Base-by-base conservation (phyloP, 2,888 invertebrate species). In the Cylindroiulus punctatus region DNA sequence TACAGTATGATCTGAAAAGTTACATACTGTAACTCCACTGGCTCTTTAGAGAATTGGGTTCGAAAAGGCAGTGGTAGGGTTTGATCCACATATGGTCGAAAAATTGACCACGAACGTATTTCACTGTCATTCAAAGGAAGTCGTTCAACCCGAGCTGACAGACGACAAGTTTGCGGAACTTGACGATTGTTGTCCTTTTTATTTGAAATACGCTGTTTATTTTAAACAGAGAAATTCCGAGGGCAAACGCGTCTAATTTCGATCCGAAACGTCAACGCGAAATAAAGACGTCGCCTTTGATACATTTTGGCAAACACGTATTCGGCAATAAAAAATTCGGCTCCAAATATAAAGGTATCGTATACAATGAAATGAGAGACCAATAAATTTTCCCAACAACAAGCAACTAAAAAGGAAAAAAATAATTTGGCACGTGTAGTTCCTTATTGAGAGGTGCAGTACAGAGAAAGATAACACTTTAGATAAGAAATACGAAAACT, bases 111-210 rank as follows among this genome's bases (percentile, higher is more conserved):
- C 44, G 12, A 14, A 12, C 10, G 44, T 44, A 14, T 14, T 14
- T 12, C 14, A 8, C 12, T 44, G 44, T 14, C 44, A 44, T 44
- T 44, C 14, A 14, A 44, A 30, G 14, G 14, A 30, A 30, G 76
- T 76, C 76, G 14, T 76, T 76, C 76, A 76, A 76, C 76, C 76
- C 22, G 10, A 76, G 76, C 1, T 76, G 76, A 76, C 76, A 76
- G 26, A 30, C 30, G 76, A 76, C 76, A 14, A 22, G 30, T 30
- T 26, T 30, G 26, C 7, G 26, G 76, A 76, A 65, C 30, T 30
- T 5, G 4, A 30, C 30, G 12, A 76, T 76, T 30, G 30, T 76
- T 76, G 76, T 30, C 26, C 44, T 30, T 26, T 76, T 76, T 76
- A 30, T 76, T 76, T 30, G 26, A 22, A 76, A 52, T n/a, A n/a